Evolutionary conservation across 1,140 invertebrate genomes (phyloP).

Genomic region (Heliconius melpomene): DNA sequence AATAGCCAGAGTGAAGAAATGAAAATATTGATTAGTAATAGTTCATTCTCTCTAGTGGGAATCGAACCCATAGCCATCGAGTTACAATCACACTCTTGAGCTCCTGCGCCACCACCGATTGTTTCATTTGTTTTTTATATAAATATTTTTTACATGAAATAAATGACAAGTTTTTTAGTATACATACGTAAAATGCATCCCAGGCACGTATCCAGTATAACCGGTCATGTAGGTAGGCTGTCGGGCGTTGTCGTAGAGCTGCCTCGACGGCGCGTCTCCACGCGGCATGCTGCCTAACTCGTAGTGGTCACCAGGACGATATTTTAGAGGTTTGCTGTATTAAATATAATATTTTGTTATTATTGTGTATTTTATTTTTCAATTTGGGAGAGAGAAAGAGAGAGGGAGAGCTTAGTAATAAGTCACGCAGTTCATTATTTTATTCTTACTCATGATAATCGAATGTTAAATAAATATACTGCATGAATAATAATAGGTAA

Average conservation of each 20-base stretch:
- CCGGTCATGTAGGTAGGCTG: conserved; percentile 84
- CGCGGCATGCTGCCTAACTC: conserved; percentile 63
- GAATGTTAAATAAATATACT: no score
- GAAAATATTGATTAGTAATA: no score
- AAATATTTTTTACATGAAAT: no score
- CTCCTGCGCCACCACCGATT: no score
- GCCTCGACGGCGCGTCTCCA: conserved; percentile 68
- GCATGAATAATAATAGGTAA: no score
- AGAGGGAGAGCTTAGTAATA: not conserved
- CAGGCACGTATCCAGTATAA: conserved; percentile 83
- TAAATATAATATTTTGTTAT: conserved; percentile 10
- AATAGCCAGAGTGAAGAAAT: no score
- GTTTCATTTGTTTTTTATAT: no score
- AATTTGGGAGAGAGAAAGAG: not conserved
- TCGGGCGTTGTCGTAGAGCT: conserved; percentile 69
- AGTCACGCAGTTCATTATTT: not conserved
- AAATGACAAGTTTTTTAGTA: not conserved
- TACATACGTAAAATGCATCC: conserved; percentile 73
- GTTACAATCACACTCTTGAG: no score
- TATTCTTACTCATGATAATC: no score
- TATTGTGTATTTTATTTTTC: not conserved
- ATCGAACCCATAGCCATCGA: no score
- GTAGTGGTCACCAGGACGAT: conserved; percentile 69
- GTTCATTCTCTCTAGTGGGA: no score
- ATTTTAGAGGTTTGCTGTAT: conserved; percentile 68